Percentiles rank a stretch among this genome's conserved stretches.
Evolutionary conservation across 2,113 vertebrate genomes (phyloP).

Genomic region (Cervus canadensis): DNA sequence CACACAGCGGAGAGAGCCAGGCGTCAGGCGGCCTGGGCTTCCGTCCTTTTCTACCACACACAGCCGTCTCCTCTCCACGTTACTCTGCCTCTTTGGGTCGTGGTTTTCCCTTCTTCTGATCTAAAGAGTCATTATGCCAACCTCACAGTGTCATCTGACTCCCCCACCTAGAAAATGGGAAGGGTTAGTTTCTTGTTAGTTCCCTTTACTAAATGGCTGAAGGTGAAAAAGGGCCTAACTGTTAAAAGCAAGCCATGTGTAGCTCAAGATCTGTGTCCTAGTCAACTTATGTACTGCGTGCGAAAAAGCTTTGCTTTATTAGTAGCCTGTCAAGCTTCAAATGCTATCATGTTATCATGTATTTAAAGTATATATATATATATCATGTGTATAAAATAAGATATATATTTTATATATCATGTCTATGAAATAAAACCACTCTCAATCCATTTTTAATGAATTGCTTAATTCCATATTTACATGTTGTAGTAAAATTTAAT

Average conservation of each 20-base stretch:
- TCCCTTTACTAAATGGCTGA: background rate
- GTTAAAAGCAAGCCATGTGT: background rate
- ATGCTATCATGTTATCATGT: background rate
- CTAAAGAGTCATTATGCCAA: background rate
- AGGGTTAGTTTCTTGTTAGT: background rate
- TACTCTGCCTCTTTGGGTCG: background rate
- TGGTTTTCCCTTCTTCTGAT: background rate
- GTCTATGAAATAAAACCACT: background rate
- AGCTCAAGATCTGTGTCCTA: background rate
- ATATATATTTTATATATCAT: background rate
- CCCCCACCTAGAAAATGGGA: background rate
- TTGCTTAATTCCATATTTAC: background rate
- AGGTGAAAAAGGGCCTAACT: background rate
- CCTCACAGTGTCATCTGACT: background rate
- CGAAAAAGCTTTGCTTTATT: background rate
- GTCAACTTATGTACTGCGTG: background rate
- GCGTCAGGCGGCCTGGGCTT: background rate
- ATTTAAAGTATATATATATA: background rate
- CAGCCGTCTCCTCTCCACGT: accelerated
- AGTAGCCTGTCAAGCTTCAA: background rate
- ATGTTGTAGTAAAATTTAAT: background rate
- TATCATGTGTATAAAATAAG: background rate
- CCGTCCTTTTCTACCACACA: background rate
- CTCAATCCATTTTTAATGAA: background rate
- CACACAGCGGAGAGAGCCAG: background rate